phyloP scores from a whole-genome alignment of 2,113 vertebrate species.

The Noturus placidus region DNA sequence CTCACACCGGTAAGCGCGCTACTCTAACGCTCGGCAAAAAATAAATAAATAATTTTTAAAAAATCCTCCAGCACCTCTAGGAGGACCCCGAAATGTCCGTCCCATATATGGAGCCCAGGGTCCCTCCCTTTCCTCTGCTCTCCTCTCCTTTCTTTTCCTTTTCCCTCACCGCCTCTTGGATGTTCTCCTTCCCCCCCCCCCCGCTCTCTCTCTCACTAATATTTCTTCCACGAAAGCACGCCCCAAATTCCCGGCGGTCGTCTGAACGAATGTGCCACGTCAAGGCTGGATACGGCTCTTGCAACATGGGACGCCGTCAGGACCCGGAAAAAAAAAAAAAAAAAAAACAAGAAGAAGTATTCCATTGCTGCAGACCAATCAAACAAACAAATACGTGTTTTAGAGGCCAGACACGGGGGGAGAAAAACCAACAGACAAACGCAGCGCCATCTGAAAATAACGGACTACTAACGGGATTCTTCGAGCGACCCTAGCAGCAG shows the following conservation, averaged over 20 bases:
- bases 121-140: conserved; percentile 77
- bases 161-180: conserved; percentile 44
- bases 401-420: conserved; percentile 5
- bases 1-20: not conserved
- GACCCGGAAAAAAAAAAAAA: conserved; percentile 56
- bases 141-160: conserved; percentile 59
- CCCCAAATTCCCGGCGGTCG: conserved; percentile 90
- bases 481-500: not conserved
- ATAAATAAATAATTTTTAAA: conserved; percentile 46
- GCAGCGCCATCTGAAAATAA: conserved; percentile 6
- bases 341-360: conserved; percentile 39
- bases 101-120: conserved; percentile 94
- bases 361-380: conserved; percentile 1
- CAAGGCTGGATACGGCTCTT: conserved; percentile 95
- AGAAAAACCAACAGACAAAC: not conserved
- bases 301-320: conserved; percentile 61
- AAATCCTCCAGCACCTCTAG: conserved; percentile 72
- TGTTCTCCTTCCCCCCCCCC: conserved; percentile 60
- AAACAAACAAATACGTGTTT: conserved; percentile 33
- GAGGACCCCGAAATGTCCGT: conserved; percentile 83
- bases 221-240: conserved; percentile 89
- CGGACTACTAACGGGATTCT: conserved; percentile 34
- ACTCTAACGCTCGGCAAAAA: not conserved
- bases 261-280: conserved; percentile 98
- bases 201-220: conserved; percentile 38